Evolutionary conservation across 2,113 vertebrate species (phyloP).

Genomic region (Podarcis raffonei): DNA sequence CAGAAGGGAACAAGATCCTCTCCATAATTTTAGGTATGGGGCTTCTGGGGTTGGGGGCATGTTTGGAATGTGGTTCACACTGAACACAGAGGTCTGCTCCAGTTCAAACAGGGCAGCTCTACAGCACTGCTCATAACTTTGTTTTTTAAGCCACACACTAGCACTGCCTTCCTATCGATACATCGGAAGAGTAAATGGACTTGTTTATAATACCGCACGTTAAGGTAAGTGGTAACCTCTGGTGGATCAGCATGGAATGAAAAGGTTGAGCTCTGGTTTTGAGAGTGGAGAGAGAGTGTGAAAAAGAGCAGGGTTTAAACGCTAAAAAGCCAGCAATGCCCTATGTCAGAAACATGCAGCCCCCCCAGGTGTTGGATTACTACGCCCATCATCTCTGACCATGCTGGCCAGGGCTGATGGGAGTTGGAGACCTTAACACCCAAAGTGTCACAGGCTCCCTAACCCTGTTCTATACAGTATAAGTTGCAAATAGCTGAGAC

Average conservation of each 20-base stretch:
- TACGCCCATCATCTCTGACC: neutral
- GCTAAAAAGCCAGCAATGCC: conserved; percentile 37
- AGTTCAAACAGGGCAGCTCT: too few relatives aligned
- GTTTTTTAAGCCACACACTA: neutral
- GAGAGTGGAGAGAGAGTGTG: neutral
- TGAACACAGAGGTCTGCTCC: neutral
- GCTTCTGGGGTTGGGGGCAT: neutral
- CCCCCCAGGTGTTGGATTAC: neutral
- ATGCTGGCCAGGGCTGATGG: neutral
- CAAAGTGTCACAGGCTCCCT: too few relatives aligned
- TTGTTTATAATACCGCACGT: conserved; percentile 28
- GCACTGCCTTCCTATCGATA: neutral
- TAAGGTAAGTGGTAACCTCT: conserved; percentile 49
- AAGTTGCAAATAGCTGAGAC: conserved; percentile 38
- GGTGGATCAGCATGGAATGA: conserved; percentile 29
- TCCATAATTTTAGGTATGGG: neutral
- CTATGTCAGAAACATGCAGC: neutral
- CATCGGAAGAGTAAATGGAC: neutral
- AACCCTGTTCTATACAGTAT: conserved; percentile 6
- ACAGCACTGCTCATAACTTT: neutral
- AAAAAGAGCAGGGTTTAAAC: conserved; percentile 31
- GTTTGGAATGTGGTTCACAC: neutral
- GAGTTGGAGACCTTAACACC: too few relatives aligned
- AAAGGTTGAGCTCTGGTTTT: neutral
- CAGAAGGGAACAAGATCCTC: too few relatives aligned